Evolutionary conservation across 2,888 invertebrate species (phyloP), one percentile per base, ranked within the genome.

Genomic region (Vanessa cardui): DNA sequence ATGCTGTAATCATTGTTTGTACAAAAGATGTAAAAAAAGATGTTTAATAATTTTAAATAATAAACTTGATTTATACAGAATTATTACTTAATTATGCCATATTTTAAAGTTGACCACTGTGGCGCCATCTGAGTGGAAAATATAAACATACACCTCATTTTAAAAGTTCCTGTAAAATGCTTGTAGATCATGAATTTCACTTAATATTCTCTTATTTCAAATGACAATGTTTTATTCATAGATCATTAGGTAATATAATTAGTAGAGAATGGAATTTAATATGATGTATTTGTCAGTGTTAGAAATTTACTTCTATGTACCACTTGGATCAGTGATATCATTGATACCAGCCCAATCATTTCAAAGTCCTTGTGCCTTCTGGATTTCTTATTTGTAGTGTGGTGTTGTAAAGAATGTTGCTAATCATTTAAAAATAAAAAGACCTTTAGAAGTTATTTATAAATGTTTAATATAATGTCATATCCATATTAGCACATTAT

Each of bases 311-410:
- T 62, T 63, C 59, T 62, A 52, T 60, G 54, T 52, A 49, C 44
- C 56, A 39, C 45, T 61, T 66, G 64, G 68, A 63, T 58, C 70
- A 60, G 62, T 67, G 39, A 54, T 52, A 60, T 49, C 50, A 52
- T 58, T 68, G 60, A 61, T 64, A 62, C 45, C 56, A 49, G 54
- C 69, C 67, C 70, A 70, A 71, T 71, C 56, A 72, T 72, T 73
- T 74, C 69, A 64, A 62, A 75, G 70, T 74, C 71, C 75, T 75
- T 77, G 77, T 78, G 77, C 77, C 77, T 78, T 77, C 74, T 66
- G 69, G 68, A 70, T 72, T 74, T 74, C 69, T 74, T 64, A 70
- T 72, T 76, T 71, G 68, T 73, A 72, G 69, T 70, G 59, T 66
- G 65, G 66, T 70, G 39, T 72, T 68, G 62, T 62, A 67, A 45